Percentiles rank a stretch among this genome's conserved stretches.
Conservation (phyloP, 2,113 vertebrate species). For the Kryptolebias marmoratus region DNA sequence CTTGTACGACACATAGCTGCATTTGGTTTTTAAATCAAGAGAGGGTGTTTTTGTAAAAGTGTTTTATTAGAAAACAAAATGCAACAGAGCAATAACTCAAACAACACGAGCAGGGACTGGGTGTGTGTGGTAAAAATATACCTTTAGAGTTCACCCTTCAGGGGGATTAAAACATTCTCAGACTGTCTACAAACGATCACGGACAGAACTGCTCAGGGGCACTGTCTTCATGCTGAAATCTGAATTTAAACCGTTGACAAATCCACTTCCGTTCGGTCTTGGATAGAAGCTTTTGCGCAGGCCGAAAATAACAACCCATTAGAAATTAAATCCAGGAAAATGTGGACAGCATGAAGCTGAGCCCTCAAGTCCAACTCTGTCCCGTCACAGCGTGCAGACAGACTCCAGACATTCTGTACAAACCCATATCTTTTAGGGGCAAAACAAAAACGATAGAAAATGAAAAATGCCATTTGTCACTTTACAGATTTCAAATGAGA, state of each 20-base stretch:
- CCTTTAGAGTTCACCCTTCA: constrained; percentile 83
- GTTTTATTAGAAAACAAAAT: constrained; percentile 84
- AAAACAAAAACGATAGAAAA: constrained; percentile 64
- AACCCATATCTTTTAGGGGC: constrained; percentile 76
- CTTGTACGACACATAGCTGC: not conserved
- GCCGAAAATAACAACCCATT: constrained; percentile 9
- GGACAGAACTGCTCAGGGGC: constrained; percentile 8
- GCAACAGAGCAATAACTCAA: constrained; percentile 80
- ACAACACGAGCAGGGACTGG: constrained; percentile 85
- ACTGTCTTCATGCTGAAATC: not conserved
- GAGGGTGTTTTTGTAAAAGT: constrained; percentile 57
- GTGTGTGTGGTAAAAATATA: constrained; percentile 89
- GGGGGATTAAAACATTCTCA: constrained; percentile 91
- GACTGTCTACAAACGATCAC: constrained; percentile 66
- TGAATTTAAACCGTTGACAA: not conserved
- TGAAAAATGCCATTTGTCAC: constrained; percentile 61
- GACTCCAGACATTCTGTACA: constrained; percentile 85
- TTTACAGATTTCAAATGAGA: constrained; percentile 61
- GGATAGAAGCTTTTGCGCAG: constrained; percentile 23
- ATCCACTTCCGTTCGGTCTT: not conserved
- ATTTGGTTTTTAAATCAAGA: not conserved
- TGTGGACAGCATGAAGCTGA: not conserved
- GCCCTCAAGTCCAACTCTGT: constrained; percentile 8
- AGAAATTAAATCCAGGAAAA: constrained; percentile 24
- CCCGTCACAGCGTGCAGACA: constrained; percentile 41